A percentile compares a stretch with the other conserved stretches of the same genome.
These are phyloP conservation scores for Liasis olivaceus DNA, from an alignment of 2,797 vertebrate species.

Conservation along the genomic window DNA sequence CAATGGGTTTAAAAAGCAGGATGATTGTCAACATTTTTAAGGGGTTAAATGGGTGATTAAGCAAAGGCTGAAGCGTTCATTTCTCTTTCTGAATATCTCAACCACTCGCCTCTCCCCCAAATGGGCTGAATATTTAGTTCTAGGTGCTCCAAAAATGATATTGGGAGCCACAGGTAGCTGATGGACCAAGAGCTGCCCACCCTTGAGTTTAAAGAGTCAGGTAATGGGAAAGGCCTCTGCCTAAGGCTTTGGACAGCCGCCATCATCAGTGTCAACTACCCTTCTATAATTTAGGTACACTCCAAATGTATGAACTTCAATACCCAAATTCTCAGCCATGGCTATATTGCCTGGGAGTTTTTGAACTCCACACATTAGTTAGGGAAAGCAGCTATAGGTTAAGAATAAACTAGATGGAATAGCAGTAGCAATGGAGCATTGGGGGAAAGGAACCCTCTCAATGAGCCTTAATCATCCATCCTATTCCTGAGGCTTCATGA, in stretches of 20 bases:
- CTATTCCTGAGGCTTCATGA: not conserved
- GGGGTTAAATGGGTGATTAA: not conserved
- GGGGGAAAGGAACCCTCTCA: too few species aligned
- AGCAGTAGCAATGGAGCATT: not conserved
- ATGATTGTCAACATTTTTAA: not conserved
- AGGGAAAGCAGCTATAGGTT: not conserved
- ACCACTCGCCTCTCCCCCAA: not conserved
- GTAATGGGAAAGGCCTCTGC: not conserved
- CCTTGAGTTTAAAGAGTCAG: not conserved
- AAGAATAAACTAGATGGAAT: not conserved
- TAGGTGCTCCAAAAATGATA: not conserved
- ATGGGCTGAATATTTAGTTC: not conserved
- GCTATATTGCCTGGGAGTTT: not conserved
- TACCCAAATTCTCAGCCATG: not conserved
- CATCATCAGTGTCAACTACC: not conserved
- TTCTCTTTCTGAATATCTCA: not conserved
- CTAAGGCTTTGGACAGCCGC: not conserved
- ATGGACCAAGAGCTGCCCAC: not conserved
- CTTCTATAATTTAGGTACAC: not conserved
- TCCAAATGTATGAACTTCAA: not conserved
- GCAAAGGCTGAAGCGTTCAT: not conserved
- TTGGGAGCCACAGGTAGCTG: not conserved
- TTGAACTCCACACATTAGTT: not conserved
- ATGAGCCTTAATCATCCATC: not conserved
- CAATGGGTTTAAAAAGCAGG: not conserved